Conservation (phyloP, 1,140 invertebrate species). For the Pseudomyrmex sp. region DNA sequence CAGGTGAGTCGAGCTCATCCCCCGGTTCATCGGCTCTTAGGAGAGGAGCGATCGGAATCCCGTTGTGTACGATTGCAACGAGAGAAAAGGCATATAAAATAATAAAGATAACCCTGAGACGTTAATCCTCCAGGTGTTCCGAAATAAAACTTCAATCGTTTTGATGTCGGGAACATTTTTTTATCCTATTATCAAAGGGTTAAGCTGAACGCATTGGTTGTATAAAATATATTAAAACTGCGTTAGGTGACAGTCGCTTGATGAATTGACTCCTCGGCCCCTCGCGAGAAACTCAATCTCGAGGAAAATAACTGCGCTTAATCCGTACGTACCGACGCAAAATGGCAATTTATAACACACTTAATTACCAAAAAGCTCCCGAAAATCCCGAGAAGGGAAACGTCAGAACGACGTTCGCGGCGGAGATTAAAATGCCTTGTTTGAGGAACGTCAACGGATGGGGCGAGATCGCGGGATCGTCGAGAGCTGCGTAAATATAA, state of each 20-base stretch:
- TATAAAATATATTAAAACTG: background rate
- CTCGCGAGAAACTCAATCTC: background rate
- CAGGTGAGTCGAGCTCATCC: constrained; percentile 51
- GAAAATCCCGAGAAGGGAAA: constrained; percentile 31
- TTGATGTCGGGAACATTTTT: background rate
- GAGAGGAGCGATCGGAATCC: constrained; percentile 1
- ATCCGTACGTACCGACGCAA: constrained; percentile 9
- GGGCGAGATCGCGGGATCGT: background rate
- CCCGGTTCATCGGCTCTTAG: constrained; percentile 9
- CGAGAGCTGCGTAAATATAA: constrained; percentile 34
- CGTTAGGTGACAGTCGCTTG: background rate
- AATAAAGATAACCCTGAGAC: background rate
- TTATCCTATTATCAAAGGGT: too few species aligned
- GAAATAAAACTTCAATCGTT: background rate
- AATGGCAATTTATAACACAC: constrained; percentile 19
- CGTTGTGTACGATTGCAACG: background rate
- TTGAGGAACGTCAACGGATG: constrained; percentile 14
- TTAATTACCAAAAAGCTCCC: constrained; percentile 9
- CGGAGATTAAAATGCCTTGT: constrained; percentile 32
- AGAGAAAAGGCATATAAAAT: background rate
- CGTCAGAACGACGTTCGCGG: constrained; percentile 6
- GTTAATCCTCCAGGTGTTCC: background rate
- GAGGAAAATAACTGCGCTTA: constrained; percentile 20
- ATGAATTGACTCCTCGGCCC: background rate
- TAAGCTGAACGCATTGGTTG: too few species aligned